Percentiles rank a stretch among this genome's conserved stretches.
Conservation (phyloP, 2,888 invertebrate species). For the Dyspetes luteomarginatus region DNA sequence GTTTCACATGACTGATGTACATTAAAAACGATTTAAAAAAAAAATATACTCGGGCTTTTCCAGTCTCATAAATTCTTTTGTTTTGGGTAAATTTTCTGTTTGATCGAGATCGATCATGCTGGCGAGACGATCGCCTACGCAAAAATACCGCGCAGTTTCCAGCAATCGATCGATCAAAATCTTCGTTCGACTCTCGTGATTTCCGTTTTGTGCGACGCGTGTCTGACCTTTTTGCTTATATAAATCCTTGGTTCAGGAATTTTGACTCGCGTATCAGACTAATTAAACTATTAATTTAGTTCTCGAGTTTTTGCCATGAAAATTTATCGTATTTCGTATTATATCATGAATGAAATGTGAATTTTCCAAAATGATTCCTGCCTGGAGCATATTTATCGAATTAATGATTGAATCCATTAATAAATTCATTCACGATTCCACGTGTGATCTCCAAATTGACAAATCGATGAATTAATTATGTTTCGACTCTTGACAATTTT, state of each 20-base stretch:
- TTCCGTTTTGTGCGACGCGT: conserved; percentile 6
- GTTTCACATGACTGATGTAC: too few species aligned
- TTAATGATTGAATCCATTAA: background rate
- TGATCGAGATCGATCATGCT: conserved; percentile 38
- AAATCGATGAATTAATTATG: too few species aligned
- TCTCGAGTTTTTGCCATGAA: background rate
- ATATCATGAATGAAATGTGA: background rate
- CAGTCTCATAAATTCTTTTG: background rate
- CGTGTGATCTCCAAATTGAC: too few species aligned
- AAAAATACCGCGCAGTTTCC: conserved; percentile 3
- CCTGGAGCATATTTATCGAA: background rate
- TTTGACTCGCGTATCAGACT: background rate
- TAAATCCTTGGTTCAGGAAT: background rate
- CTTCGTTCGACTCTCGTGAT: conserved; percentile 10
- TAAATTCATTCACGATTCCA: background rate
- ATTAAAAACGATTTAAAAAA: background rate
- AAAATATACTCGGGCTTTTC: too few species aligned
- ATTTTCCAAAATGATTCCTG: background rate
- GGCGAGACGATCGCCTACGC: background rate
- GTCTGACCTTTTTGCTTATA: conserved; percentile 29
- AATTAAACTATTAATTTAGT: conserved; percentile 30
- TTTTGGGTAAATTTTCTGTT: background rate
- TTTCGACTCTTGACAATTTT: background rate
- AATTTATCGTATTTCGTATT: conserved; percentile 15
- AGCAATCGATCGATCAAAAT: conserved; percentile 48